These are phyloP conservation scores for Zapus hudsonius DNA, from an alignment of 2,113 vertebrate genomes.

Conservation along the genomic window DNA sequence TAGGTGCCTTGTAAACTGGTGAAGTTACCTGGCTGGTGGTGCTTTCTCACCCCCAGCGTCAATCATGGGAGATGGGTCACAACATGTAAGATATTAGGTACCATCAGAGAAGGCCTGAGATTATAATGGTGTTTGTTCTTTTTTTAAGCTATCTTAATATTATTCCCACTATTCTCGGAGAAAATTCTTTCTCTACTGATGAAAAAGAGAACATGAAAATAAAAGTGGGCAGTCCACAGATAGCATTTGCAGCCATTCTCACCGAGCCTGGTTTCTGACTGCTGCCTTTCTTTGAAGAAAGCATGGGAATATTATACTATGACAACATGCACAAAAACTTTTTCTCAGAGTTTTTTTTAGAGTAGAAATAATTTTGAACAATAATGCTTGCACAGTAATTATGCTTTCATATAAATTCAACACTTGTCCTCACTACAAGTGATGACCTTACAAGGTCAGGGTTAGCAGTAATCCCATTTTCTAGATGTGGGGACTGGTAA, in stretches of 20 bases:
- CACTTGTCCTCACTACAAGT: background rate
- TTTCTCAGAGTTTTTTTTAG: background rate
- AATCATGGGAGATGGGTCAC: background rate
- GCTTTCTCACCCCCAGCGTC: background rate
- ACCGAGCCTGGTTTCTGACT: background rate
- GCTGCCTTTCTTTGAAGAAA: background rate
- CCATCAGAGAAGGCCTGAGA: background rate
- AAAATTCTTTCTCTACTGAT: background rate
- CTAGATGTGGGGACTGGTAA: background rate
- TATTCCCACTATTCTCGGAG: background rate
- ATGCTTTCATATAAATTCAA: background rate
- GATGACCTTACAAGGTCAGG: background rate
- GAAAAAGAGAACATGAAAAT: background rate
- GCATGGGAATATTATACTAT: background rate
- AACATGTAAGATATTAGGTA: background rate
- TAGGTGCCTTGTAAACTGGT: background rate
- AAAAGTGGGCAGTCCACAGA: background rate
- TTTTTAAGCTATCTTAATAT: background rate
- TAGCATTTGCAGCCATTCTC: background rate
- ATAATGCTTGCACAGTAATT: background rate
- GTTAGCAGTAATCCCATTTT: background rate
- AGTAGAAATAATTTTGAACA: slow-evolving; percentile 27
- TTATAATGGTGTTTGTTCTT: background rate
- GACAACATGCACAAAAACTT: background rate
- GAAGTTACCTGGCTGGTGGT: background rate